Base-by-base conservation (phyloP, 2,888 invertebrate genomes). In the Charanyca ferruginea region DNA sequence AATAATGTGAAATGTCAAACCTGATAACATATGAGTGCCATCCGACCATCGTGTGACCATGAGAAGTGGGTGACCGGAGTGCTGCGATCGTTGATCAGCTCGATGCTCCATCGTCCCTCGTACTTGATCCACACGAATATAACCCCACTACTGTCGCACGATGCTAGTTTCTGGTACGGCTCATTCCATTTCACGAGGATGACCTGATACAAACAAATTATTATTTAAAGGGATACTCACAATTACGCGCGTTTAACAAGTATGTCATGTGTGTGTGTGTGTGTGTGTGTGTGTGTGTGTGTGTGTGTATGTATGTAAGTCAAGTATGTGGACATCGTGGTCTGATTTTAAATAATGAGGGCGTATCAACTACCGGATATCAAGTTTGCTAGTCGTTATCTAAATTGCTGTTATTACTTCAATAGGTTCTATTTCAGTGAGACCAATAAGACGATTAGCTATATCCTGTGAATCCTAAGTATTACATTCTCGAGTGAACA, bases 121-220 rank as follows among this genome's bases (percentile, higher is more conserved):
- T 99, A 99, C 91, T 99, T 99, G 88, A 99, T 99, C 99, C 99
- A 99, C 28, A 99, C 99, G 93, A 99, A 99, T 89, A 99, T 99
- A 66, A 99, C 98, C 1, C 99, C 99, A 2, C 98, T 98, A 86
- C 98, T 98, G 96, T 99, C 99, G 94, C 99, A 99, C 6, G 99
- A 99, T 7, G 99, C 99, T 83, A 99, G 95, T 93, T 99, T 99
- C 95, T 99, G 99, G 91, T 99, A 99, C 0, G 99, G 99, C 91
- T 99, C 99, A 95, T 99, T 99, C 99, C 99, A 99, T 95, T 98
- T 98, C 41, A 99, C 99, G 66, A 99, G 96, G 81, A 98, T 98
- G 66, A 99, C 98, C 98, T 98, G 38, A 83, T 35, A 53, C 41
- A 59, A 53, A 42, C 28, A 28, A 8, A 28, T 1, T 6, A 25